A percentile compares a stretch with the other conserved stretches of the same genome.
phyloP scores from a whole-genome alignment of 2,888 invertebrate species.

The Phragmatobia fuliginosa region DNA sequence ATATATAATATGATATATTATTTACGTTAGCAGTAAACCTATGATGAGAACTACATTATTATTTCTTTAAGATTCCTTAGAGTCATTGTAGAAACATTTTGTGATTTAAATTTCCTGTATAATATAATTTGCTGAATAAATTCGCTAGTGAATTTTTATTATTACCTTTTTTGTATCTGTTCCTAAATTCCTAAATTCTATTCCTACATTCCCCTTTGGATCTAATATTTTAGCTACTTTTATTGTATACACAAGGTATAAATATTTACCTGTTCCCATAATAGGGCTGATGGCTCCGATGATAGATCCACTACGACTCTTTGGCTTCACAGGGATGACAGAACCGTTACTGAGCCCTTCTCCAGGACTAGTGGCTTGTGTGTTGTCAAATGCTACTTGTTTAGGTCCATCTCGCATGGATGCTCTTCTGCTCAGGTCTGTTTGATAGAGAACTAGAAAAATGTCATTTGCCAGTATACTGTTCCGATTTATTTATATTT shows the following conservation, averaged over 20 bases:
- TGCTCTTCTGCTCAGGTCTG: slow-evolving; percentile 77
- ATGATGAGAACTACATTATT: no score
- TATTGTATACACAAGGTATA: no score
- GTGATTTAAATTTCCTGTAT: no score
- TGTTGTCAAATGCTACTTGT: slow-evolving; percentile 76
- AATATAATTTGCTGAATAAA: no score
- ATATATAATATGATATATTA: no score
- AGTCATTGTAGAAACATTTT: no score
- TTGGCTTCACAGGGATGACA: slow-evolving; percentile 68
- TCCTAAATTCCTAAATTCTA: no score
- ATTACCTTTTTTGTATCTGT: no score
- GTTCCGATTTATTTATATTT: no score
- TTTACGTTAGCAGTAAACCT: no score
- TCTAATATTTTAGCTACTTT: neutral
- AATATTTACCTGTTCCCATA: slow-evolving; percentile 78
- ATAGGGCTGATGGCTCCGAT: slow-evolving; percentile 84
- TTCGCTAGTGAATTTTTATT: no score
- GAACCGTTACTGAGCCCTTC: slow-evolving; percentile 72
- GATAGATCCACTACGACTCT: slow-evolving; percentile 83
- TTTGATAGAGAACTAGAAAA: neutral
- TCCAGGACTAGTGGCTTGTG: slow-evolving; percentile 66
- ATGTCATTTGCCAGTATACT: neutral
- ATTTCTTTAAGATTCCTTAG: no score
- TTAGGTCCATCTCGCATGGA: slow-evolving; percentile 73
- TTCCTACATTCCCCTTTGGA: neutral